Evolutionary conservation across 2,888 invertebrate genomes (phyloP), one percentile per base, ranked within the genome.

Genomic region (Microchrysa polita): DNA sequence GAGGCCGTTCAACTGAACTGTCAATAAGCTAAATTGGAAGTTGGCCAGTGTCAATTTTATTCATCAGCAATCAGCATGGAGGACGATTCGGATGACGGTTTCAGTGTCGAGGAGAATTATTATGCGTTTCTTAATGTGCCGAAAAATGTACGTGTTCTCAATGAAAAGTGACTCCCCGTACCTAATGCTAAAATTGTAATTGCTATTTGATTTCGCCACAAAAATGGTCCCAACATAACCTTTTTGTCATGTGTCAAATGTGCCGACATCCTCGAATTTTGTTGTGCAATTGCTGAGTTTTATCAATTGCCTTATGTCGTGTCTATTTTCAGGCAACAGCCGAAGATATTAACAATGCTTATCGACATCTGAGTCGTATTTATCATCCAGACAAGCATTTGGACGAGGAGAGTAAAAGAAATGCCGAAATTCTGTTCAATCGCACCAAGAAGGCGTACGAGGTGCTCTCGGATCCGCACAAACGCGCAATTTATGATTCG

Each of bases 351-450:
- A 95, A 91, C 81, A 92, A 92, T 86, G 94, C 98, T 1, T 99
- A 97, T 83, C 90, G 97, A 76, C 90, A 93, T 72, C 90, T 97
- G 73, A 97, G 97, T 79, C 90, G 93, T 77, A 90, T 96, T 79
- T 98, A 97, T 82, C 99, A 99, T 84, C 98, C 99, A 0, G 98
- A 99, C 82, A 97, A 98, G 85, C 98, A 99, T 85, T 87, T 89
- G 14, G 93, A 96, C 81, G 91, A 92, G 0, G 88, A 87, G 0
- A 90, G 91, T 78, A 96, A 96, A 83, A 90, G 90, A 81, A 93
- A 96, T 86, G 98, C 98, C 0, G 96, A 97, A 84, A 86, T 91
- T 75, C 88, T 98, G 80, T 99, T 99, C 82, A 95, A 94, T 82
- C 93, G 95, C 83, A 93, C 94, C 0, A 97, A 97, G 82, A 91